Percentiles rank a stretch among this genome's conserved stretches.
Conservation (phyloP, 2,888 invertebrate genomes). For the Pomacea canaliculata region DNA sequence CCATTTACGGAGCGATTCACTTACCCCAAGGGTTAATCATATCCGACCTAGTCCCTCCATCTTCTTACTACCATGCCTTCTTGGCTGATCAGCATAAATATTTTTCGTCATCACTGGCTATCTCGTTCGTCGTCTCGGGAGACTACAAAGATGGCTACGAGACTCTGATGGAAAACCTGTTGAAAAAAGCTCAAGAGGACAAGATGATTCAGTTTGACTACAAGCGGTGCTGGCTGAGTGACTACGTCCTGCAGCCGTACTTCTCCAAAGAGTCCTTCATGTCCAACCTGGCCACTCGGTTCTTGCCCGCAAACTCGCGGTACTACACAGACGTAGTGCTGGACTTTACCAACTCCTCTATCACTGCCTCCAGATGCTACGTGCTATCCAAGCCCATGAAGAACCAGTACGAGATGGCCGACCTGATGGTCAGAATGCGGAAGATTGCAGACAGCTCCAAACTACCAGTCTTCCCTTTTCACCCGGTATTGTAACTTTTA, state of each 20-base stretch:
- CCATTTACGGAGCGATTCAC: constrained; percentile 48
- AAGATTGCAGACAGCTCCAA: constrained; percentile 44
- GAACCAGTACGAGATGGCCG: constrained; percentile 74
- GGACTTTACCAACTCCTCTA: constrained; percentile 71
- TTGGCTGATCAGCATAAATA: constrained; percentile 29
- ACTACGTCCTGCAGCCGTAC: constrained; percentile 3
- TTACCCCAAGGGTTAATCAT: constrained; percentile 51
- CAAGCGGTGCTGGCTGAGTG: constrained; percentile 34
- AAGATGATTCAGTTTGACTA: constrained; percentile 11
- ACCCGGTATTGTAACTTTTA: not conserved
- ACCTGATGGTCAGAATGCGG: constrained; percentile 51
- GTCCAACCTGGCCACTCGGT: not conserved
- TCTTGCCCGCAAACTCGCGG: not conserved
- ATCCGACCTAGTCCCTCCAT: constrained; percentile 44
- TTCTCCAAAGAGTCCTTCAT: constrained; percentile 22
- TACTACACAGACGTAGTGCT: constrained; percentile 37
- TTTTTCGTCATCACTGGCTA: constrained; percentile 30
- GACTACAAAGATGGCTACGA: not conserved
- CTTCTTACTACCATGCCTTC: constrained; percentile 51
- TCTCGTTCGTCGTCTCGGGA: constrained; percentile 19
- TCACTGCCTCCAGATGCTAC: constrained; percentile 77
- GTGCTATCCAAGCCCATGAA: constrained; percentile 79
- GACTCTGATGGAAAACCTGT: not conserved
- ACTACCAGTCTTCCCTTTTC: constrained; percentile 40
- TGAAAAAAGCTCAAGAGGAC: constrained; percentile 18